These are phyloP conservation scores for Rhodinocichla rosea DNA, from an alignment of 2,113 vertebrate genomes.

Conservation along the genomic window DNA sequence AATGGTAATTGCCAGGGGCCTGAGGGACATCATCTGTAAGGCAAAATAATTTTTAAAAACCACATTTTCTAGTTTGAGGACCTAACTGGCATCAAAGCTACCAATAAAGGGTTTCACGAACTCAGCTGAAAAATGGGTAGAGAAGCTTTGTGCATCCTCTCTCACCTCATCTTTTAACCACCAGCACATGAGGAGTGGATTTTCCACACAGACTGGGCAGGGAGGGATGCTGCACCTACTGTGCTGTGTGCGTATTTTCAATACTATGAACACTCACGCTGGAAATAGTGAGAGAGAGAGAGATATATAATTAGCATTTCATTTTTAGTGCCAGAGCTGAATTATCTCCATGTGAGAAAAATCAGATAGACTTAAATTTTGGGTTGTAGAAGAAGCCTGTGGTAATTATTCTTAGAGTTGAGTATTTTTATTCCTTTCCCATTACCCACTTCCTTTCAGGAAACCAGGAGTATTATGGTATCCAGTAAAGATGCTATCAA, in stretches of 20 bases:
- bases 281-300: not conserved
- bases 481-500: not conserved
- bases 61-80: not conserved
- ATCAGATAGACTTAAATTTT: slow-evolving; percentile 1
- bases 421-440: not conserved
- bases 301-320: slow-evolving; percentile 14
- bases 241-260: not conserved
- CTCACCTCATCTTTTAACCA: not conserved
- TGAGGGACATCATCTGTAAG: not conserved
- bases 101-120: not conserved
- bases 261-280: not conserved
- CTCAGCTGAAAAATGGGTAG: not conserved
- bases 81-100: not conserved
- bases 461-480: not conserved
- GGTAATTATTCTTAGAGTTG: not conserved
- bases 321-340: not conserved
- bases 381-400: not conserved
- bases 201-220: not conserved
- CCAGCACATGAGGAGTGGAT: not conserved
- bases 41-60: not conserved
- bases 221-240: not conserved
- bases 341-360: slow-evolving; percentile 10
- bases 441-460: not conserved
- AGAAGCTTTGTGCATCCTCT: not conserved
- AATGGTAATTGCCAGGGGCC: not conserved